Conservation (phyloP, 1,140 invertebrate species). For the Drosophila aff. region DNA sequence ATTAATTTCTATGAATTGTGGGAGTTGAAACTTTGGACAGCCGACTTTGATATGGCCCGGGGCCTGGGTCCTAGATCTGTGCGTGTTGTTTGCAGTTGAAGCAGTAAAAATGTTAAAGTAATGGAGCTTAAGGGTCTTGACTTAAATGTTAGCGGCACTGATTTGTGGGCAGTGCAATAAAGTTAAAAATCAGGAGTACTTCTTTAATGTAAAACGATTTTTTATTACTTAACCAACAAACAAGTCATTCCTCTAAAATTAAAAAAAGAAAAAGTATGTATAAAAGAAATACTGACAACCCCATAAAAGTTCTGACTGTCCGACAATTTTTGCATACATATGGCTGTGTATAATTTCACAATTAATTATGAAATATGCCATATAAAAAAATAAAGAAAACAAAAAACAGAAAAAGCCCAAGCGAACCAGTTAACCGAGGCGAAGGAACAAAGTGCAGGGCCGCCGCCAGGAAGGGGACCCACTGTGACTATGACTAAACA, state of each 20-base stretch:
- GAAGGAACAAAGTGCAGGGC: conserved; percentile 25
- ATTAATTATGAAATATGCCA: conserved; percentile 79
- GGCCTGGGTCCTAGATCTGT: conserved; percentile 41
- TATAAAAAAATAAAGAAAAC: conserved; percentile 31
- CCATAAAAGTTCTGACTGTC: conserved; percentile 54
- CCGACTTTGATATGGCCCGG: conserved; percentile 65
- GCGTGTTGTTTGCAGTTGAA: conserved; percentile 51
- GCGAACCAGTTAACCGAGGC: conserved; percentile 33
- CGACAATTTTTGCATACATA: conserved; percentile 66
- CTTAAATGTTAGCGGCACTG: neutral
- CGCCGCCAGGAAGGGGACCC: conserved; percentile 11
- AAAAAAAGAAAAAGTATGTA: neutral
- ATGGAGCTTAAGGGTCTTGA: neutral
- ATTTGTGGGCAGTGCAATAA: neutral
- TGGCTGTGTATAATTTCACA: conserved; percentile 76
- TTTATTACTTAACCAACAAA: neutral
- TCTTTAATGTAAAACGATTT: neutral
- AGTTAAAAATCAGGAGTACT: neutral
- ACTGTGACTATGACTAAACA: conserved; percentile 76
- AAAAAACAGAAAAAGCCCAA: conserved; percentile 18
- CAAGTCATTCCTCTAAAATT: neutral
- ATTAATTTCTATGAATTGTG: conserved; percentile 80
- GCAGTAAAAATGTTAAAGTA: conserved; percentile 3
- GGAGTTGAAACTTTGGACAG: conserved; percentile 70
- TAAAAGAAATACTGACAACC: conserved; percentile 48